Percentiles rank a stretch among this genome's conserved stretches.
phyloP scores from a whole-genome alignment of 2,113 vertebrate species.

The Amia ocellicauda region DNA sequence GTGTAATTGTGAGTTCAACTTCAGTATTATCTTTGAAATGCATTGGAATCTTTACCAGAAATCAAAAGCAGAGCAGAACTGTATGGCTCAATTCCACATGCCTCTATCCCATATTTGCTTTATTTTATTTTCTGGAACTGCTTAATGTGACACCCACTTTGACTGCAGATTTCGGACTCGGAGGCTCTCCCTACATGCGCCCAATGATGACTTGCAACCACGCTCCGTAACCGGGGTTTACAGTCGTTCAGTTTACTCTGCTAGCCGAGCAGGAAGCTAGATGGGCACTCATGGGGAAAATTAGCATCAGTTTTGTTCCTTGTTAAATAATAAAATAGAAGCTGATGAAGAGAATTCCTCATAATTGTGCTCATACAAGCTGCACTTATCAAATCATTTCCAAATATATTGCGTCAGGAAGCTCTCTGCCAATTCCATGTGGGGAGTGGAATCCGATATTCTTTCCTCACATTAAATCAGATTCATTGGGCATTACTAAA shows the following conservation, averaged over 20 bases:
- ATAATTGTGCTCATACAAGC: conserved; percentile 16
- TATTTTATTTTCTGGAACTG: no score
- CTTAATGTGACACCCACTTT: no score
- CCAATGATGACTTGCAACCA: no score
- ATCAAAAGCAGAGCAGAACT: no score
- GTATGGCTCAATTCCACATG: no score
- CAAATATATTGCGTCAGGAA: conserved; percentile 13
- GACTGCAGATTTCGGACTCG: no score
- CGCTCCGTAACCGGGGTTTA: not conserved
- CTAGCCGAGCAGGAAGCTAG: not conserved
- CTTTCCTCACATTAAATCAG: not conserved
- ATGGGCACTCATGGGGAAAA: conserved; percentile 6
- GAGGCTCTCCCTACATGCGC: no score
- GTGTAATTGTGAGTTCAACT: no score
- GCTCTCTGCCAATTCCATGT: not conserved
- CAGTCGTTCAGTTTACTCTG: not conserved
- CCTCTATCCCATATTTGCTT: no score
- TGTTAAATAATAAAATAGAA: conserved; percentile 12
- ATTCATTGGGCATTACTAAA: not conserved
- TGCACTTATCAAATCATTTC: conserved; percentile 12
- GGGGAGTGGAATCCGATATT: conserved; percentile 9
- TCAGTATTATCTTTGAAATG: no score
- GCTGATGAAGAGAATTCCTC: conserved; percentile 1
- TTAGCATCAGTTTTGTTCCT: conserved; percentile 9
- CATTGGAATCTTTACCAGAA: no score